A percentile compares a stretch with the other conserved stretches of the same genome.
Conservation (phyloP, 2,113 vertebrate species). For the Zeus faber region DNA sequence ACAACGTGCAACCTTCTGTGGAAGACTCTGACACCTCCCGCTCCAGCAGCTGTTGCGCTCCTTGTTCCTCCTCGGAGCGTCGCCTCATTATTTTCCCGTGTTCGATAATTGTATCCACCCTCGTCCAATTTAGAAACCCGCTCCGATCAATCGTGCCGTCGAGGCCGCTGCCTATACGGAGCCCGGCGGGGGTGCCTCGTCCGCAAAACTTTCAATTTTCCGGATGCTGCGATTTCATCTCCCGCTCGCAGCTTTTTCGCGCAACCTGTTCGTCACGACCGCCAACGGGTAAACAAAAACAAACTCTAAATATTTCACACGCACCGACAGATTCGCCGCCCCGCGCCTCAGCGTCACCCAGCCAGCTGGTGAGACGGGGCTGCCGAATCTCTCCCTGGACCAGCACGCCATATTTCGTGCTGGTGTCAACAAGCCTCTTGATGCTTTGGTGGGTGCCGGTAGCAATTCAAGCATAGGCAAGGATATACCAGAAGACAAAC, state of each 20-base stretch:
- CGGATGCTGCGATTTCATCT: too few species aligned
- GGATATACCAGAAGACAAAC: too few species aligned
- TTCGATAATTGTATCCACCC: slow-evolving; percentile 25
- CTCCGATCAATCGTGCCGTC: slow-evolving; percentile 27
- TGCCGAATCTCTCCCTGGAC: slow-evolving; percentile 1
- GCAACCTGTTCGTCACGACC: slow-evolving; percentile 39
- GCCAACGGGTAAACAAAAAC: slow-evolving; percentile 39
- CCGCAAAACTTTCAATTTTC: too few species aligned
- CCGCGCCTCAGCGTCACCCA: slow-evolving; percentile 3
- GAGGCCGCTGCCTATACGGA: too few species aligned
- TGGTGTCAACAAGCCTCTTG: too few species aligned
- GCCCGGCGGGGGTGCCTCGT: too few species aligned
- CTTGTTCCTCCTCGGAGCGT: slow-evolving; percentile 31
- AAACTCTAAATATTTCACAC: slow-evolving; percentile 30
- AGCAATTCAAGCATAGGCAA: too few species aligned
- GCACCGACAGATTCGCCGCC: neutral
- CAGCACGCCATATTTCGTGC: neutral
- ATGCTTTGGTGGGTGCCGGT: too few species aligned
- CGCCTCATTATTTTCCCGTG: slow-evolving; percentile 33
- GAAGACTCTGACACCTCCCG: slow-evolving; percentile 29
- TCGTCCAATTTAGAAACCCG: slow-evolving; percentile 23
- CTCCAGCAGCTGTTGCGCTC: slow-evolving; percentile 33
- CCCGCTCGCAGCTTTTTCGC: too few species aligned
- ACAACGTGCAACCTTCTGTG: slow-evolving; percentile 31
- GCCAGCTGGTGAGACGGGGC: neutral